phyloP scores from a whole-genome alignment of 53 echinoderm and acorn worm species.

The Patiria pectinifera region DNA sequence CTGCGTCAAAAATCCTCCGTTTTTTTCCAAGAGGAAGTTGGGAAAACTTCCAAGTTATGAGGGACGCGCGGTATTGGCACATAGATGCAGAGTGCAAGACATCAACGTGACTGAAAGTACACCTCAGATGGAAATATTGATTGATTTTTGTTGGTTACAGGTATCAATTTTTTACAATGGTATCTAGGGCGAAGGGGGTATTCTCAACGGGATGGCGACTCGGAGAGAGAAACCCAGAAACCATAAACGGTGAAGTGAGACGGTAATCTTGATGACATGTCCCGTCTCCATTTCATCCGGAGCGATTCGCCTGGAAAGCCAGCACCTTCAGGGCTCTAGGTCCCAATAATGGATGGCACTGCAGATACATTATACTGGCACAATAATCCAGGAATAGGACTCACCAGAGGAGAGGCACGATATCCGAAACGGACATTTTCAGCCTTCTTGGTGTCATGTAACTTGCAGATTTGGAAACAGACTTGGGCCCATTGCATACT shows the following conservation, averaged over 20 bases:
- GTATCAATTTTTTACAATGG: conserved; percentile 3
- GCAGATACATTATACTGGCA: conserved; percentile 3
- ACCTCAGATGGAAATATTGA: conserved; percentile 5
- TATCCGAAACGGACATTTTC: conserved; percentile 36
- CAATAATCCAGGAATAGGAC: conserved; percentile 44
- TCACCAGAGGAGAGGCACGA: conserved; percentile 11
- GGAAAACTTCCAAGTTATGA: too few species aligned
- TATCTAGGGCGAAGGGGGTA: background rate
- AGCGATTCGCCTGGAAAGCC: conserved; percentile 15
- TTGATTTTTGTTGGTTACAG: background rate
- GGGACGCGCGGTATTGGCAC: background rate
- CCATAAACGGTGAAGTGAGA: conserved; percentile 13
- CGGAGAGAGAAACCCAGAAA: background rate
- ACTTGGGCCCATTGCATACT: background rate
- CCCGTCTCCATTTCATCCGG: conserved; percentile 51
- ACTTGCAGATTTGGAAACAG: conserved; percentile 18
- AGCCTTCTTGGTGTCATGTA: conserved; percentile 33
- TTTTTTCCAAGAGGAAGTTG: too few species aligned
- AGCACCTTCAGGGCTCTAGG: background rate
- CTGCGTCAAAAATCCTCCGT: too few species aligned
- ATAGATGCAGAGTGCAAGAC: background rate
- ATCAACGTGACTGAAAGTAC: background rate
- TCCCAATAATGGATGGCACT: conserved; percentile 40
- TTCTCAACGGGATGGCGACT: background rate
- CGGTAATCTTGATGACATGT: conserved; percentile 30